Base-by-base conservation (phyloP, 2,888 invertebrate species). In the Deilephila elpenor region DNA sequence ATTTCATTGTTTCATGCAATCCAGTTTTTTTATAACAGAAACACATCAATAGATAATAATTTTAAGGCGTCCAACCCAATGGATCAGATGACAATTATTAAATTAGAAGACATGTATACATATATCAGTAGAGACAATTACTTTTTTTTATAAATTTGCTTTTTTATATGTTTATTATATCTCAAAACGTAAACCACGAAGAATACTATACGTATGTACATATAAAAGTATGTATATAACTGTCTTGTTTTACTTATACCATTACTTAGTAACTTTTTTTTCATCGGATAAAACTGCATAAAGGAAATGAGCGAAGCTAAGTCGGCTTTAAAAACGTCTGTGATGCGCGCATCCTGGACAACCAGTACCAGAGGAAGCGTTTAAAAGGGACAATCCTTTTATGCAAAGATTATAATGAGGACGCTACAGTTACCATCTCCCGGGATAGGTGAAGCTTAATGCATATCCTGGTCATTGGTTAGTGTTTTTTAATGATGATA, bases 361-460 rank as follows among this genome's bases (percentile, higher is more conserved):
- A 67, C 67, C 67, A 25, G 67, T 67, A 25, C 14, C 2, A 17
- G 5, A 67, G 67, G 67, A 67, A 67, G 44, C 67, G 25, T 44
- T 67, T 67, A 67, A 67, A 61, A 67, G 51, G 67, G 44, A 67
- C 67, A 44, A 25, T 67, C 67, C 67, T 67, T 67, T 67, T 67
- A 67, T 51, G 44, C 51, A 20, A 51, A 25, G 60, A 60, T 67
- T 44, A 67, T 67, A 51, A 67, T 67, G 25, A 56, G n/a, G 37
- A n/a, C 34, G 37, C 34, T n/a, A 62, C 62, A n/a, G 67, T 44
- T 67, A 25, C 11, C 19, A 67, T 51, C 51, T 67, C 67, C 51
- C 67, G 67, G 25, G 51, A 25, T 51, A 44, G 67, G 19, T 6
- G 19, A 4, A 7, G 5, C 19, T 56, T 17, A 19, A 17, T 17